phyloP scores from a whole-genome alignment of 2,113 vertebrate genomes.

The Tautogolabrus adspersus region DNA sequence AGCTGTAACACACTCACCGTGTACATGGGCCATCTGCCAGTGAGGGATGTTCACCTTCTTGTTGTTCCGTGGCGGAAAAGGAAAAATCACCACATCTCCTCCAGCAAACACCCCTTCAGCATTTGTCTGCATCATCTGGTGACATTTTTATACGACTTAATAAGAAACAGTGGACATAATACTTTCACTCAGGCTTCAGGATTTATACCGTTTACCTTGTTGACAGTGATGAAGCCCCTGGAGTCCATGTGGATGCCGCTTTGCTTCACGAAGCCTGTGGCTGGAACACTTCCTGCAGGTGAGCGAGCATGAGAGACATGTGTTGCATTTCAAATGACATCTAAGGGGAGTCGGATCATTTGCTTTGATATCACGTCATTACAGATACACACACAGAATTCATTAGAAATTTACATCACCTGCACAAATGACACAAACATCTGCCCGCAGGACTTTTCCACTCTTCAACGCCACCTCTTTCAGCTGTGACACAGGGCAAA shows the following conservation, averaged over 20 bases:
- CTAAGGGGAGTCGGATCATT: neutral
- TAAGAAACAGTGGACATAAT: neutral
- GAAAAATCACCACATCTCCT: constrained; percentile 92
- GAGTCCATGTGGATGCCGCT: constrained; percentile 93
- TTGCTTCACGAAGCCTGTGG: constrained; percentile 92
- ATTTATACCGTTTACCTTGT: constrained; percentile 86
- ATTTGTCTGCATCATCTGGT: constrained; percentile 95
- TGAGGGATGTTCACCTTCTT: constrained; percentile 97
- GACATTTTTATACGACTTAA: neutral
- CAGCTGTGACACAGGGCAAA: constrained; percentile 82
- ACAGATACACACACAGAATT: neutral
- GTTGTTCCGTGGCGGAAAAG: constrained; percentile 90
- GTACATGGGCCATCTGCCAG: constrained; percentile 98
- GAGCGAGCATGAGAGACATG: neutral
- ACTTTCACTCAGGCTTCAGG: neutral
- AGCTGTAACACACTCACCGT: constrained; percentile 84
- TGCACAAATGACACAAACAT: constrained; percentile 94
- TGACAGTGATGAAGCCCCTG: constrained; percentile 94
- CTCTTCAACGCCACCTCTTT: constrained; percentile 99
- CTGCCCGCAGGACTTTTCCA: constrained; percentile 93
- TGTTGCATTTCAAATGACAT: neutral
- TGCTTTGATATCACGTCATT: neutral
- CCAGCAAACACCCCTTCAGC: constrained; percentile 92
- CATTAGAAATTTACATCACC: constrained; percentile 81
- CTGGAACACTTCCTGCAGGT: constrained; percentile 89